These are phyloP conservation scores for Pangasianodon gigas DNA, from an alignment of 2,113 vertebrate genomes.

Conservation along the genomic window DNA sequence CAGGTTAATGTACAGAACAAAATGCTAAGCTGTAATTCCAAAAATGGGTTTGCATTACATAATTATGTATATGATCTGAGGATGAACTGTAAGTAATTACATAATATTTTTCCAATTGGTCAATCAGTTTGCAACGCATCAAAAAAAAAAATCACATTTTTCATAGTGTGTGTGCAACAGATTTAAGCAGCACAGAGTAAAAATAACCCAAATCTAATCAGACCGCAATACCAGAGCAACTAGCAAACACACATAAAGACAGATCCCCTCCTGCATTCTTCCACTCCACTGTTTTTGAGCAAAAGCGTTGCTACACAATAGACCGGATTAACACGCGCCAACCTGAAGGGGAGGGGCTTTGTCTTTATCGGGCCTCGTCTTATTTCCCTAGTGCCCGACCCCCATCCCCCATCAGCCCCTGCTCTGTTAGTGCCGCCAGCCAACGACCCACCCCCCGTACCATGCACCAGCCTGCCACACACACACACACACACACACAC, in stretches of 20 bases:
- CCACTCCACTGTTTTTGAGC: constrained; percentile 1
- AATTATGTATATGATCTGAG: neutral
- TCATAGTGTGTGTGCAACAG: neutral
- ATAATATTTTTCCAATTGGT: neutral
- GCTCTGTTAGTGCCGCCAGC: constrained; percentile 13
- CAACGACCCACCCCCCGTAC: neutral
- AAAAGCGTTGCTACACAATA: constrained; percentile 64
- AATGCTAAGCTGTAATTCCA: neutral
- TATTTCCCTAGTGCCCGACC: constrained; percentile 37
- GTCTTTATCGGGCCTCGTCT: constrained; percentile 30
- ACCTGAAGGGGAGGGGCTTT: constrained; percentile 59
- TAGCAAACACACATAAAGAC: constrained; percentile 14
- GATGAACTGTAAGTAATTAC: neutral
- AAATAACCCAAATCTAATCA: constrained; percentile 9
- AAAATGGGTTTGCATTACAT: neutral
- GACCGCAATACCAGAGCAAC: neutral
- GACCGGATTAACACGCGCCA: constrained; percentile 66
- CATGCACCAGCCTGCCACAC: neutral
- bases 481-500: neutral
- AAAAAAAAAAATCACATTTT: neutral
- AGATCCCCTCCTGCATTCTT: constrained; percentile 14
- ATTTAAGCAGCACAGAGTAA: neutral
- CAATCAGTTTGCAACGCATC: neutral
- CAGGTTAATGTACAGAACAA: neutral
- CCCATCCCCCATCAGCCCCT: constrained; percentile 38